A percentile compares a stretch with the other conserved stretches of the same genome.
phyloP scores from a whole-genome alignment of 1,140 invertebrate species.

The Caligus rogercresseyi region DNA sequence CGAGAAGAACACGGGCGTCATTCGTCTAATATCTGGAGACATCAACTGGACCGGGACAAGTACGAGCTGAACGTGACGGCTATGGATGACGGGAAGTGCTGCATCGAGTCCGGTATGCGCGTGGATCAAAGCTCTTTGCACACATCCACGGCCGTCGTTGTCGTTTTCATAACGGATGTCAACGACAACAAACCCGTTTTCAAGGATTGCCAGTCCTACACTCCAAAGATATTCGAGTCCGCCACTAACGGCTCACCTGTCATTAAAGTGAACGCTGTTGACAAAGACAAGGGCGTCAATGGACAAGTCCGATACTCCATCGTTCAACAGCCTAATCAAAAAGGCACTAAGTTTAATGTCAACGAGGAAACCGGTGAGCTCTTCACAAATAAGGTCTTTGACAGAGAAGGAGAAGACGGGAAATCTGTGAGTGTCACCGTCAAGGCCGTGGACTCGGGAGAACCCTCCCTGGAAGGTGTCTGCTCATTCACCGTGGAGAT shows the following conservation, averaged over 20 bases:
- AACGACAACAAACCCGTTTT: constrained; percentile 90
- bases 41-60: constrained; percentile 66
- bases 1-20: constrained; percentile 84
- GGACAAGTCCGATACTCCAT: constrained; percentile 86
- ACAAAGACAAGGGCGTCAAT: constrained; percentile 83
- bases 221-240: constrained; percentile 78
- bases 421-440: constrained; percentile 89
- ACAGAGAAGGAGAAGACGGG: constrained; percentile 82
- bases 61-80: constrained; percentile 87
- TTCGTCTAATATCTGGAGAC: constrained; percentile 45
- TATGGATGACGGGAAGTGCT: constrained; percentile 80
- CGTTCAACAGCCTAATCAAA: constrained; percentile 86
- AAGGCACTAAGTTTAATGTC: constrained; percentile 83
- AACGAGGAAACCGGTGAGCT: constrained; percentile 86
- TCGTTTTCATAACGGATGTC: constrained; percentile 87
- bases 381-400: constrained; percentile 84
- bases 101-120: constrained; percentile 32
- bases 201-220: constrained; percentile 74
- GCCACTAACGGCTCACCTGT: constrained; percentile 77
- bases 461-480: constrained; percentile 77
- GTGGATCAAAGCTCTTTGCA: constrained; percentile 67
- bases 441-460: constrained; percentile 89
- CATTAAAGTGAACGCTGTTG: constrained; percentile 69
- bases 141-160: constrained; percentile 81
- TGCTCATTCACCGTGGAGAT: constrained; percentile 92